Evolutionary conservation across 2,888 invertebrate species (phyloP).

Genomic region (Sialis fuliginosa): DNA sequence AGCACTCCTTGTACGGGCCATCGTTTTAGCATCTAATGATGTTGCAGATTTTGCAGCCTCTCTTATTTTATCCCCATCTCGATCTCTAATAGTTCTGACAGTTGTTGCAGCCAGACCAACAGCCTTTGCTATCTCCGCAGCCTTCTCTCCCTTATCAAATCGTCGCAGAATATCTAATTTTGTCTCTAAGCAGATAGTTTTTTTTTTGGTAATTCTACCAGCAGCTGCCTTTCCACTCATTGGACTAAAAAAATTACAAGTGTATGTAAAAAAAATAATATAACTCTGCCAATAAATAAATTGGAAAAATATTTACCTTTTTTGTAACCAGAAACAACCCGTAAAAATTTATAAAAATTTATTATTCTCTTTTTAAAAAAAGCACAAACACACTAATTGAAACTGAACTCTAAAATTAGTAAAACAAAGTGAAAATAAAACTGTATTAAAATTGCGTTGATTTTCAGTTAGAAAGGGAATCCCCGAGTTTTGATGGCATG

Average conservation of each 20-base stretch:
- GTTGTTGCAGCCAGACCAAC: conserved; percentile 7
- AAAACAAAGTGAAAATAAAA: no score
- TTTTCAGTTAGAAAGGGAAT: no score
- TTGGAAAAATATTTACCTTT: no score
- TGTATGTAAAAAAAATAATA: no score
- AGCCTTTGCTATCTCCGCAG: conserved; percentile 10
- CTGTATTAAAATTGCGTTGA: no score
- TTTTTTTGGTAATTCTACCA: conserved; percentile 6
- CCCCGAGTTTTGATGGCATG: no score
- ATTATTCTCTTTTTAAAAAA: no score
- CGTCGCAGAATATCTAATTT: conserved; percentile 10
- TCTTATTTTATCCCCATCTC: conserved; percentile 12
- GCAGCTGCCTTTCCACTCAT: conserved; percentile 7
- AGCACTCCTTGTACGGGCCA: conserved; percentile 10
- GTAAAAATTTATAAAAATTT: no score
- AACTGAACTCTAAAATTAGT: no score
- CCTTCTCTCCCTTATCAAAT: conserved; percentile 10
- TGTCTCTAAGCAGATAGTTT: conserved; percentile 8
- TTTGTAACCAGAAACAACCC: no score
- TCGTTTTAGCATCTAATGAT: conserved; percentile 10
- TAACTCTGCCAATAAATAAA: no score
- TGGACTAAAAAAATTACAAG: conserved; percentile 8
- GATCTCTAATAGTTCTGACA: conserved; percentile 10
- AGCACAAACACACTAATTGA: no score
- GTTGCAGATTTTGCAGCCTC: conserved; percentile 11